phyloP scores from a whole-genome alignment of 1,140 invertebrate genomes.

The Drosophila micromelanica region DNA sequence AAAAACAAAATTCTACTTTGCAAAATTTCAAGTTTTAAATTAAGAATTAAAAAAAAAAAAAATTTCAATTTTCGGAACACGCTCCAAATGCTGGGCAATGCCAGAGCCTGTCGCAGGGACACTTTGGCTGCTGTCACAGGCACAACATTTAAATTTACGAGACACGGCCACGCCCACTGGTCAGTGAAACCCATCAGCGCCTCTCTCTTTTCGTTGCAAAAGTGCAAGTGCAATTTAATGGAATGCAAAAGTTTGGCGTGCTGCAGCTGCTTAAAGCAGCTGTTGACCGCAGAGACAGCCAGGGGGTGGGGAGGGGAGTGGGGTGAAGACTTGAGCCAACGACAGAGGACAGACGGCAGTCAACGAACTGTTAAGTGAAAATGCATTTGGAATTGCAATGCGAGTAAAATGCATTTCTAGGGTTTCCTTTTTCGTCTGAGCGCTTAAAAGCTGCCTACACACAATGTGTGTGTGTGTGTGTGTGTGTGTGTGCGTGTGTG shows the following conservation, averaged over 20 bases:
- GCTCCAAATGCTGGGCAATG: neutral
- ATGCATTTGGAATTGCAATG: slow-evolving; percentile 53
- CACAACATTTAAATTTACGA: slow-evolving; percentile 59
- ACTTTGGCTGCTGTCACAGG: slow-evolving; percentile 1
- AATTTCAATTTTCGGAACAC: too few relatives aligned
- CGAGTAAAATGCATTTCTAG: slow-evolving; percentile 62
- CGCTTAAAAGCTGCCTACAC: slow-evolving; percentile 58
- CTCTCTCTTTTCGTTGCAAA: slow-evolving; percentile 17
- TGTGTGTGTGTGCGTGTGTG: neutral
- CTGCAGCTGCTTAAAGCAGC: neutral
- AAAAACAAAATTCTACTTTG: too few relatives aligned
- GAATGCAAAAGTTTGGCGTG: neutral
- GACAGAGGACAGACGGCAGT: slow-evolving; percentile 18
- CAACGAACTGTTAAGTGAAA: slow-evolving; percentile 44
- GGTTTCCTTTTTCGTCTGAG: slow-evolving; percentile 52
- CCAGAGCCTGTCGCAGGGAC: neutral
- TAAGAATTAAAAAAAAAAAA: too few relatives aligned
- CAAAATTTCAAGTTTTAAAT: too few relatives aligned
- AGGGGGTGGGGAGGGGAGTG: neutral
- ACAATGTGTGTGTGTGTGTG: neutral
- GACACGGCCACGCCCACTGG: slow-evolving; percentile 42
- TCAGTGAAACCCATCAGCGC: slow-evolving; percentile 57
- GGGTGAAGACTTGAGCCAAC: neutral
- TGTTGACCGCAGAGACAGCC: neutral
- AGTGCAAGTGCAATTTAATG: slow-evolving; percentile 2